Evolutionary conservation across 2,113 vertebrate species (phyloP), one percentile per base, ranked within the genome.

Genomic region (Dasyurus viverrinus): DNA sequence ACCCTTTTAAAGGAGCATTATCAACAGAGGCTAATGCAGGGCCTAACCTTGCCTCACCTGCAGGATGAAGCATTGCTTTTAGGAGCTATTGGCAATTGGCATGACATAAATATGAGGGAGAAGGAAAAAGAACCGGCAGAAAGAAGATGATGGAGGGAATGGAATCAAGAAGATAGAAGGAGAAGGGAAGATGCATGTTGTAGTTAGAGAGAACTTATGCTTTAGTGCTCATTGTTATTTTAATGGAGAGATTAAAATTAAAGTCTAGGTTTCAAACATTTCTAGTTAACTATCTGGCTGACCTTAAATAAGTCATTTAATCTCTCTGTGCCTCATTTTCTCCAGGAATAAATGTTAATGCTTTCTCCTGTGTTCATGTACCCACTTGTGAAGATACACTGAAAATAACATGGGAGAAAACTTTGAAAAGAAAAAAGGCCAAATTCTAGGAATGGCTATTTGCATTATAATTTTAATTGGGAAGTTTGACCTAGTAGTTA

Each of bases 301-400:
- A 30, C 57, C 57, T 60, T 84, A 60, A 57, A 36, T 91, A 57
- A 91, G 60, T 76, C 3, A 3, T 25, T 95, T 90, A 25, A 55
- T 53, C 22, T 95, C 90, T 96, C 25, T 10, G 90, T 30, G 16
- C 89, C 14, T 93, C 27, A 92, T 54, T 94, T 53, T 46, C 48
- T 25, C 89, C 19, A 54, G 3, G 53, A 54, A 54, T 54, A 54
- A 54, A 54, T 54, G 53, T 19, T 54, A 54, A 54, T 54, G 53
- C 2, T 22, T 54, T 54, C 2, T 22, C 53, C 53, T 54, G 54
- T 54, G 19, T 54, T 54, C 54, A 23, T 54, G 54, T 9, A 1
- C n/a, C n/a, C 42, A 42, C n/a, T 84, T 84, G 16, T 42, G 68
- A 84, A 84, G n/a, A 84, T 84, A 84, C 68, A 84, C 1, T 42